Evolutionary conservation across 2,113 vertebrate species (phyloP).

Genomic region (Ceyx margarethae): DNA sequence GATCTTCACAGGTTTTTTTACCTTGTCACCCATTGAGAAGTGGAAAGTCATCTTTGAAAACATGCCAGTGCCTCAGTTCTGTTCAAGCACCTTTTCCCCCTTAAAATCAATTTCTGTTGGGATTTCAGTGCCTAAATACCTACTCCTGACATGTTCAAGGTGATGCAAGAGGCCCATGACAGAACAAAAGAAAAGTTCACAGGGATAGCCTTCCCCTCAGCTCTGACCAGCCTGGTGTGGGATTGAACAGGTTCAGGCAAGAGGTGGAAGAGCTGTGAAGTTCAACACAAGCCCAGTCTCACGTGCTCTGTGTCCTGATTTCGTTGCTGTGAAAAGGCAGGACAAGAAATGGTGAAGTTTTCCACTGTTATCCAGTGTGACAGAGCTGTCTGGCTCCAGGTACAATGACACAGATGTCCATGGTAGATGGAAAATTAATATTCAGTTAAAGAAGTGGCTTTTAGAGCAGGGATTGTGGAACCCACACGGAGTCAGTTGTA

Average conservation of each 20-base stretch:
- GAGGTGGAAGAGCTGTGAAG: not conserved
- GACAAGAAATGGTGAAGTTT: not conserved
- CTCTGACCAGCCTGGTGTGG: not conserved
- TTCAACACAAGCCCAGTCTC: not conserved
- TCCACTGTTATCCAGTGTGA: not conserved
- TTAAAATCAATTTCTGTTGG: not conserved
- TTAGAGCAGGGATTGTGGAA: not conserved
- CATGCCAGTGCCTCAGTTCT: not conserved
- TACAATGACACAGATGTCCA: not conserved
- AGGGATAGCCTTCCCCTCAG: not conserved
- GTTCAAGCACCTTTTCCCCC: not conserved
- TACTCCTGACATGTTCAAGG: not conserved
- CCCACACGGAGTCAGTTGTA: not conserved
- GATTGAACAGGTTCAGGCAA: not conserved
- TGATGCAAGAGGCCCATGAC: not conserved
- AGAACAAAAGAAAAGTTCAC: not conserved
- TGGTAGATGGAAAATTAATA: not conserved
- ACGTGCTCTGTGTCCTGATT: not conserved
- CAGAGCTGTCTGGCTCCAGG: not conserved
- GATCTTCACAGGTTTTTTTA: not conserved
- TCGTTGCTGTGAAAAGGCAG: not conserved
- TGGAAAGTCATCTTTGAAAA: not conserved
- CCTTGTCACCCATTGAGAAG: not conserved
- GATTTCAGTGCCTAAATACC: not conserved
- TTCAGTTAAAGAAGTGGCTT: not conserved